Evolutionary conservation across 2,113 vertebrate species (phyloP), one percentile per base, ranked within the genome.

Genomic region (Urocynchramus pylzowi): DNA sequence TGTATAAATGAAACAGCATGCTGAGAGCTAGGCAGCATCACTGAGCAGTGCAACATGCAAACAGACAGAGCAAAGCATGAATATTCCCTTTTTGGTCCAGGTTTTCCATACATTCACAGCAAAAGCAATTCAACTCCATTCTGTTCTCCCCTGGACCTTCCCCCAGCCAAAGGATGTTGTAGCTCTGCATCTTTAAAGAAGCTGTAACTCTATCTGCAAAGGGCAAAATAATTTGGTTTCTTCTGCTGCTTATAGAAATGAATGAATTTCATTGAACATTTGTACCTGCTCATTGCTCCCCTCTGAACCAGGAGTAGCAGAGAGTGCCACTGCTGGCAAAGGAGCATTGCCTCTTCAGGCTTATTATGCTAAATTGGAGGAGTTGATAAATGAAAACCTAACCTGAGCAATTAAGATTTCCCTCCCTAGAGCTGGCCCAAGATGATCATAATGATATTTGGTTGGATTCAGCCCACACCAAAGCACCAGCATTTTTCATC

Each of bases 11-110:
- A 73, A 94, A 69, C 2, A 78, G 56, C 56, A 2, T 47, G 85
- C 85, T 89, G 95, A 92, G 87, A 94, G 78, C 71, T 31, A 78
- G 81, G 80, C 82, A 96, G 53, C 77, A 80, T 91, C 74, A 69
- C 57, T 64, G 80, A 95, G 87, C 52, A 80, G 54, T 50, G 81
- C 90, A 95, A 63, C 15, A 16, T n/a, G 50, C 83, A 95, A 81
- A 92, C 77, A 93, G 64, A 74, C 77, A 93, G 78, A 85, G 64
- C 83, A 84, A 83, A 80, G 87, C 88, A 83, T 53, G 28, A 21
- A 42, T 44, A 37, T 60, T 96, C 75, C 85, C 84, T 94, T 94
- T 87, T 64, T 90, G 85, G 83, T 59, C 87, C 93, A 90, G 74
- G 68, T 69, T 93, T 95, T 70, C 81, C 63, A 17, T 37, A 44